Evolutionary conservation across 30 jellyfish, hydroid and myxozoan genomes (phyloP), one percentile per base, ranked within the genome.

Genomic region (Morbakka virulenta): DNA sequence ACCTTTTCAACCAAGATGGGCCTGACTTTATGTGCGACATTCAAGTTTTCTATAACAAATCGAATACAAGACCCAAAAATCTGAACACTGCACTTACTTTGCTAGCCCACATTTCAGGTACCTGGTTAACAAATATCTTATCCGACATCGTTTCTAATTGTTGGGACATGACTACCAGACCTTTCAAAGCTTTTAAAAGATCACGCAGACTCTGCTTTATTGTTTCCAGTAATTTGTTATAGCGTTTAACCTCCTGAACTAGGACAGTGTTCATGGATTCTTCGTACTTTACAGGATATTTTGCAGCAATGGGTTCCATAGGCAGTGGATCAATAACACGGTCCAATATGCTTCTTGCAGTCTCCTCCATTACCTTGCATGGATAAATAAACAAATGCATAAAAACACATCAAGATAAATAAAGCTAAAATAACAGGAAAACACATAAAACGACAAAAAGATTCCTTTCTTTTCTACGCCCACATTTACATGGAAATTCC

Each of bases 201-300:
- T 83, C 97, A 35, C 85, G 36, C 28, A 89, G 72, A 0, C 92
- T 73, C 29, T 68, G 70, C 32, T 81, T 82, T 67, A 89, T 80
- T 31, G 93, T 77, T 31, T 78, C 27, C 62, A 89, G 91, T 21
- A 89, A 67, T 57, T 82, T 89, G 80, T 89, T 89, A 69, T 89
- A 89, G 12, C 97, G 92, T 12, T 71, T 78, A 32, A 89, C 95
- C 52, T 89, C 97, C 41, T 89, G 97, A 14, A 81, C 93, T 47
- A 89, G 71, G 4, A 89, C 97, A 2, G 97, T 89, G 81, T 89
- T 89, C 97, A 89, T 89, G 21, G 97, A 89, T 28, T 89, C 97
- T 57, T 89, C 97, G 78, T 89, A 89, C 51, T 62, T 89, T 25
- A 89, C 97, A 4, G 97, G 97, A 50, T 89, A 89, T 50, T 89